Conservation (phyloP, 2,888 invertebrate genomes). For the Orthosia cruda region DNA sequence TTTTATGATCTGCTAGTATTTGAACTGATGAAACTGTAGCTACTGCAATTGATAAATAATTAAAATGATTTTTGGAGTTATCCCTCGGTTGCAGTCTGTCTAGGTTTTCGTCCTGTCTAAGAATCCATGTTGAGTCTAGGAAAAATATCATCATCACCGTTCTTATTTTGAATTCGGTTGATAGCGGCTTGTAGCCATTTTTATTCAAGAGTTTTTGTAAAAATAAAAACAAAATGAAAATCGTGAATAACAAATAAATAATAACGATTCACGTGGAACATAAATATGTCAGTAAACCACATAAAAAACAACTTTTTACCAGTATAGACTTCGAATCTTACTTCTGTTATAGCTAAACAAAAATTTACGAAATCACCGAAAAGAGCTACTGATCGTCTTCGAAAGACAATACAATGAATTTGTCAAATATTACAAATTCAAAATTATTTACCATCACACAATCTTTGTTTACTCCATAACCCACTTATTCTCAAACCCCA, state of each 20-base stretch:
- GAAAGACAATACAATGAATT: not conserved
- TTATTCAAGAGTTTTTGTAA: no score
- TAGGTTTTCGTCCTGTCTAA: no score
- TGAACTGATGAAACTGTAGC: no score
- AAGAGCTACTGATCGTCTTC: not conserved
- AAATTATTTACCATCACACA: not conserved
- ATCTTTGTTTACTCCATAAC: not conserved
- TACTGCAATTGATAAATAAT: no score
- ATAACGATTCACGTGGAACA: constrained; percentile 23
- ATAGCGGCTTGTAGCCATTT: no score
- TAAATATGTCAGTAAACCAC: constrained; percentile 14
- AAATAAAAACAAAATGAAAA: not conserved
- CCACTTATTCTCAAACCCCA: constrained; percentile 1
- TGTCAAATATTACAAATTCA: not conserved
- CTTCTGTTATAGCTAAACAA: no score
- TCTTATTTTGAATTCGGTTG: no score
- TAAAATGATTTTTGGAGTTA: no score
- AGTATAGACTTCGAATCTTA: no score
- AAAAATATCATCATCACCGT: no score
- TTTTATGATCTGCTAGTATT: not conserved
- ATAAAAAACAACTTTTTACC: not conserved
- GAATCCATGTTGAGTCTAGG: no score
- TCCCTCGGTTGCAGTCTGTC: no score
- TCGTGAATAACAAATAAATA: constrained; percentile 28
- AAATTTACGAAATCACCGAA: not conserved